Conservation (phyloP, 2,113 vertebrate genomes). For the Leuciscus idus region DNA sequence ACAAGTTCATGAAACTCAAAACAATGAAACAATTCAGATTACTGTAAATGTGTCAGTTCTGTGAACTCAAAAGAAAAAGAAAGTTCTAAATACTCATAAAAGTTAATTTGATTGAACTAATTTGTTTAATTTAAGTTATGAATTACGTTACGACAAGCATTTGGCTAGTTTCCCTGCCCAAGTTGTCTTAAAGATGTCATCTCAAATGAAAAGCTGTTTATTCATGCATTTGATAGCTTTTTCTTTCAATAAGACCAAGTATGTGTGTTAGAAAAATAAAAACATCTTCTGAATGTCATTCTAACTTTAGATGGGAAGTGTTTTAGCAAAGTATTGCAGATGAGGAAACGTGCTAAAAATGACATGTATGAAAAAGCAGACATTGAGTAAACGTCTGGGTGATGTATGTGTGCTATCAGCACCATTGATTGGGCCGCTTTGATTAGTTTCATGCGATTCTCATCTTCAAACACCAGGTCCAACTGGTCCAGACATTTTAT, state of each 20-base stretch:
- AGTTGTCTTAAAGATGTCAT: background rate
- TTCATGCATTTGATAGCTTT: background rate
- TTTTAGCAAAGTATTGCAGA: background rate
- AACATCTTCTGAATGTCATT: background rate
- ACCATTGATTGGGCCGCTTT: background rate
- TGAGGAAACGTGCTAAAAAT: background rate
- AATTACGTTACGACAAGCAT: too few relatives aligned
- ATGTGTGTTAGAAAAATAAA: background rate
- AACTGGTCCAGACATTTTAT: conserved; percentile 2
- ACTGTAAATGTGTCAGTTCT: too few relatives aligned
- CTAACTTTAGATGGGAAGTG: background rate
- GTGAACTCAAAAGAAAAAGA: too few relatives aligned
- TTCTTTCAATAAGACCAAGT: background rate
- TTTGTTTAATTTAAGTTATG: too few relatives aligned
- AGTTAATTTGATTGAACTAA: too few relatives aligned
- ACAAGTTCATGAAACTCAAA: too few relatives aligned
- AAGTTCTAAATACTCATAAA: too few relatives aligned
- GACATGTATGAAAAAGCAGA: conserved; percentile 4
- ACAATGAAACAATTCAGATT: too few relatives aligned
- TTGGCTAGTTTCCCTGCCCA: background rate
- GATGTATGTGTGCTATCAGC: conserved; percentile 9
- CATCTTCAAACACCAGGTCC: background rate
- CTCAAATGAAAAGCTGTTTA: background rate
- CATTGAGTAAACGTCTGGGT: background rate
- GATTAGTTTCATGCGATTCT: conserved; percentile 7